These are phyloP conservation scores for Gasteruption jaculator DNA, from an alignment of 2,888 invertebrate genomes.

Conservation along the genomic window DNA sequence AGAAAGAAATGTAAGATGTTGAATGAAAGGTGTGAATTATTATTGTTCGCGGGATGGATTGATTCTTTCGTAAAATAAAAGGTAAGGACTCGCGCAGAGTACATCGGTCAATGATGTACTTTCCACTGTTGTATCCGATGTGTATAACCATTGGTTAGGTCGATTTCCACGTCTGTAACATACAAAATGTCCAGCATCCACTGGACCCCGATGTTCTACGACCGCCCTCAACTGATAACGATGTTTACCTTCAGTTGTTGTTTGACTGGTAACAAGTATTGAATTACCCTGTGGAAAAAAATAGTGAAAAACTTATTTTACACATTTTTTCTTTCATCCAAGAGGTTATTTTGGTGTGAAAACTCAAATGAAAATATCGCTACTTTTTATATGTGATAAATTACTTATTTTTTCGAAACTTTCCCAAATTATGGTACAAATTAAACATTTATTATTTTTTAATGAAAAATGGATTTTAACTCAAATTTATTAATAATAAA, in stretches of 20 bases:
- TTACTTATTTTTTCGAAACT: no score
- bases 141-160: slow-evolving; percentile 55
- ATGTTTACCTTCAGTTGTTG: slow-evolving; percentile 54
- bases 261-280: slow-evolving; percentile 46
- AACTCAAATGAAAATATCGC: no score
- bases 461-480: no score
- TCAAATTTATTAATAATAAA: no score
- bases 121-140: slow-evolving; percentile 67
- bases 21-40: no score
- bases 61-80: slow-evolving; percentile 83
- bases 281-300: slow-evolving; percentile 48
- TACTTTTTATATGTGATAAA: no score
- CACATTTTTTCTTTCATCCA: neutral
- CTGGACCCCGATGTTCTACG: slow-evolving; percentile 86
- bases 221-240: slow-evolving; percentile 78
- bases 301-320: slow-evolving; percentile 8
- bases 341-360: no score
- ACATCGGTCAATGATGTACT: slow-evolving; percentile 79
- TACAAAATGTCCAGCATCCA: slow-evolving; percentile 90
- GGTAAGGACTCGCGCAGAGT: slow-evolving; percentile 79
- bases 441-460: neutral
- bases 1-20: no score
- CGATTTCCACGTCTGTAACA: slow-evolving; percentile 80
- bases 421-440: neutral
- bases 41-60: slow-evolving; percentile 29